Conservation (phyloP, 2,888 invertebrate genomes). For the Vanessa cardui region DNA sequence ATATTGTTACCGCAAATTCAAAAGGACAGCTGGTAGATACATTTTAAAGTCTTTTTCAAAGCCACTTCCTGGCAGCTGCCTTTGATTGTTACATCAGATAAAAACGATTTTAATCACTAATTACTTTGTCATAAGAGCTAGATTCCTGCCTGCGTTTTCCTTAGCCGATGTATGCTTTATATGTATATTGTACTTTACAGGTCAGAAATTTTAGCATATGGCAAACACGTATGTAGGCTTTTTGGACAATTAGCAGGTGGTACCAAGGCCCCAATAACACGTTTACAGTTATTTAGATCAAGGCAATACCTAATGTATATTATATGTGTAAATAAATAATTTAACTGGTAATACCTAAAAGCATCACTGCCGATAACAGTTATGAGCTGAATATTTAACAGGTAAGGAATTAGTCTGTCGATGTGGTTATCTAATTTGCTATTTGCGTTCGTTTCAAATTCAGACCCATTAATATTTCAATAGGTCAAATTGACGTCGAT, state of each 20-base stretch:
- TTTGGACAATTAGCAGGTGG: constrained; percentile 31
- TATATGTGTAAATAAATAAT: constrained; percentile 7
- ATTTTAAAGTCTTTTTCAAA: constrained; percentile 30
- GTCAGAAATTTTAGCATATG: constrained; percentile 38
- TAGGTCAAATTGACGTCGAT: not conserved
- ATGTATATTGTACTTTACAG: constrained; percentile 15
- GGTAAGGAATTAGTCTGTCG: not conserved
- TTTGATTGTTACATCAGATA: constrained; percentile 11
- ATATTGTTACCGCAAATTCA: constrained; percentile 13
- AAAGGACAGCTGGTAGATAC: constrained; percentile 23
- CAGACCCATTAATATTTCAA: not conserved
- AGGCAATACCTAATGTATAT: constrained; percentile 1
- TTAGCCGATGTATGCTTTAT: not conserved
- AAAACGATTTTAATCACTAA: constrained; percentile 13
- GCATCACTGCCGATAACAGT: not conserved
- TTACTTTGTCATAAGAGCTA: constrained; percentile 12
- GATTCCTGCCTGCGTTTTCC: not conserved
- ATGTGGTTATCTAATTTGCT: not conserved
- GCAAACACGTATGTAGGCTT: constrained; percentile 25
- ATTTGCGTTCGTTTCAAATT: not conserved
- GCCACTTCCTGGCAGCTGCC: constrained; percentile 39
- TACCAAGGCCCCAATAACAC: constrained; percentile 19
- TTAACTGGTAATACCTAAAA: not conserved
- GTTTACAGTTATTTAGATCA: constrained; percentile 8
- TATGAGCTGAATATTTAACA: not conserved